Evolutionary conservation across 2,888 invertebrate genomes (phyloP).

Genomic region (Ectemnius lituratus): DNA sequence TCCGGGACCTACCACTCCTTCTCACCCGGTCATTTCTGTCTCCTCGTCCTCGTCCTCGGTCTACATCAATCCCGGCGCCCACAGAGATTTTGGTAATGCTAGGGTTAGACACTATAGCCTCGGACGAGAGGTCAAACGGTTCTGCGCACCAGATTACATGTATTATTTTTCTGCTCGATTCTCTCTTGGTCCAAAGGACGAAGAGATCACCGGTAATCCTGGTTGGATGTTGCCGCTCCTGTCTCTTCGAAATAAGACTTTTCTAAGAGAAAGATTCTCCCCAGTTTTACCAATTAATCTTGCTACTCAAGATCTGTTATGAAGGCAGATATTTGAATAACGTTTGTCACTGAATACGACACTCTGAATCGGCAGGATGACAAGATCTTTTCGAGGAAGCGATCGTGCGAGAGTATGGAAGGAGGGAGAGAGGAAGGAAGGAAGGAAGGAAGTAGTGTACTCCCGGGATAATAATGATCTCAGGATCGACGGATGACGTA

Average conservation of each 20-base stretch:
- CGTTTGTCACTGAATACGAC: conserved; percentile 32
- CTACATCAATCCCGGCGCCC: conserved; percentile 34
- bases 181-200: conserved; percentile 37
- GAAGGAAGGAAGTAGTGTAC: conserved; percentile 46
- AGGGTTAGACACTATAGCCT: conserved; percentile 72
- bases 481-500: conserved; percentile 67
- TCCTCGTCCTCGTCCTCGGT: conserved; percentile 17
- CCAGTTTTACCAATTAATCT: no score
- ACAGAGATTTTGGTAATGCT: conserved; percentile 74
- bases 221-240: conserved; percentile 29
- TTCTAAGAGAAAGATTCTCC: background rate
- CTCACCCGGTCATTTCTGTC: conserved; percentile 17
- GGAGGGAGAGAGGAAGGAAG: conserved; percentile 36
- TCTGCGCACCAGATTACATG: conserved; percentile 73
- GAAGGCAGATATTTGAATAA: background rate
- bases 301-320: no score
- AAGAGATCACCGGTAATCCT: conserved; percentile 67
- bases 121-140: conserved; percentile 74
- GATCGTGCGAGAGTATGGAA: conserved; percentile 35
- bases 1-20: conserved; percentile 9
- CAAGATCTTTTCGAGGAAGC: conserved; percentile 47
- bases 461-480: conserved; percentile 61
- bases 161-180: conserved; percentile 73
- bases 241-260: conserved; percentile 1
- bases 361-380: conserved; percentile 32